Evolutionary conservation across 2,888 invertebrate genomes (phyloP), one percentile per base, ranked within the genome.

Genomic region (Amphimallon solstitiale): DNA sequence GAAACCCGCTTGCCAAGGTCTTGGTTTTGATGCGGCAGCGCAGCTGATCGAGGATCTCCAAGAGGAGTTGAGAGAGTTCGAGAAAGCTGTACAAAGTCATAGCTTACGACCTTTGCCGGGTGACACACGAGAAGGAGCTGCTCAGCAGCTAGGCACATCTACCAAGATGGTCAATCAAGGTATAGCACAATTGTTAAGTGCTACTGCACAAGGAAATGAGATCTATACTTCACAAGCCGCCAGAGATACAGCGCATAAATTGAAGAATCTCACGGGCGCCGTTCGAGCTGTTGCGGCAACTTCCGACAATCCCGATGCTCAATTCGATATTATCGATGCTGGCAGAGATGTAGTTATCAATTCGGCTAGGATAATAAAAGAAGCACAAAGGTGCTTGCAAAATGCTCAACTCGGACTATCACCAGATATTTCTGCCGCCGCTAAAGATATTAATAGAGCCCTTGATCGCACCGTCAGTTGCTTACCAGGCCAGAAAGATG

Each of bases 401-500:
- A 87, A 87, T 68, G 88, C 90, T 0, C 88, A 89, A 69, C 88
- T 90, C 0, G 89, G 89, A 56, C 83, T 86, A 69, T 86, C 87
- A 2, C 86, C 89, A 0, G 83, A 86, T 71, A 85, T 97, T 45
- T 89, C 90, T 9, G 87, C 89, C 69, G 90, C 92, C 0, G 91
- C 91, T 2, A 90, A 90, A 74, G 89, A 90, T 69, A 90, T 94
- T 0, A 81, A 84, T 0, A 79, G 76, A 66, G 82, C 85, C 0
- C 81, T 92, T 59, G 88, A 88, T 73, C 87, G 86, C 71, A 90
- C 91, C 71, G 89, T 97, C 60, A 92, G 92, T 71, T 94, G 94
- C 70, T 87, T 98, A 45, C 97, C 98, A 0, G 96, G 97, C 0
- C 96, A 97, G 80, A 90, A 92, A 61, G 97, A 97, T 78, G 92